A percentile compares a stretch with the other conserved stretches of the same genome.
Conservation (phyloP, 2,888 invertebrate species). For the Petrolisthes cinctipes region DNA sequence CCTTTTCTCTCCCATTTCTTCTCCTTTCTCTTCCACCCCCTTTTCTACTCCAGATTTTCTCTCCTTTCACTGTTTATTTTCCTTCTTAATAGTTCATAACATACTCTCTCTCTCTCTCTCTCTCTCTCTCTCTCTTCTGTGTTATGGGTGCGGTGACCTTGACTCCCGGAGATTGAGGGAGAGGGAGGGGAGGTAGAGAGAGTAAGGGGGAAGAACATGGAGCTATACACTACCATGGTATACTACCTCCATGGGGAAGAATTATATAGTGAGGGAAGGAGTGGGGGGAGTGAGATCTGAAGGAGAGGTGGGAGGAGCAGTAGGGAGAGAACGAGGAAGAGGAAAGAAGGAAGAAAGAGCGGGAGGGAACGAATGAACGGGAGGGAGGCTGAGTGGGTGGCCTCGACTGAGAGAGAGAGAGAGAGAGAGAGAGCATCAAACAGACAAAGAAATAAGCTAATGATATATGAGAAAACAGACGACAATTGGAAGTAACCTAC, state of each 20-base stretch:
- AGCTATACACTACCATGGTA: neutral
- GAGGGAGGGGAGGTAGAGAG: neutral
- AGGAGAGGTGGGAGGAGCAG: neutral
- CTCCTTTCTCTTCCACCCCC: neutral
- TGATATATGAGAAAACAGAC: neutral
- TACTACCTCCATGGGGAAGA: too few species aligned
- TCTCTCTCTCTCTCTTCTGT: neutral
- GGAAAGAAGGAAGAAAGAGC: neutral
- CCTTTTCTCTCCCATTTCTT: neutral
- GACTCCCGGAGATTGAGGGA: neutral
- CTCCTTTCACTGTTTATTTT: neutral
- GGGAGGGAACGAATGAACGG: neutral
- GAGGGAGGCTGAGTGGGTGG: neutral
- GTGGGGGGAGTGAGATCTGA: neutral
- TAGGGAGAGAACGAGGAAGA: neutral
- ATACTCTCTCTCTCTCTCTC: too few species aligned
- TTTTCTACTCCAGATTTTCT: neutral
- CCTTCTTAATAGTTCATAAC: neutral
- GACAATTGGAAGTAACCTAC: too few species aligned
- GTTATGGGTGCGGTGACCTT: neutral
- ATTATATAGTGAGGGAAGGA: neutral
- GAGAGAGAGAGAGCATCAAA: neutral
- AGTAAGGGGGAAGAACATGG: neutral
- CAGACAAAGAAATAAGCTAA: neutral
- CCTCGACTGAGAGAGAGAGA: conserved; percentile 20